These are phyloP conservation scores for Procambarus clarkii DNA, from an alignment of 1,140 invertebrate species.

Conservation along the genomic window DNA sequence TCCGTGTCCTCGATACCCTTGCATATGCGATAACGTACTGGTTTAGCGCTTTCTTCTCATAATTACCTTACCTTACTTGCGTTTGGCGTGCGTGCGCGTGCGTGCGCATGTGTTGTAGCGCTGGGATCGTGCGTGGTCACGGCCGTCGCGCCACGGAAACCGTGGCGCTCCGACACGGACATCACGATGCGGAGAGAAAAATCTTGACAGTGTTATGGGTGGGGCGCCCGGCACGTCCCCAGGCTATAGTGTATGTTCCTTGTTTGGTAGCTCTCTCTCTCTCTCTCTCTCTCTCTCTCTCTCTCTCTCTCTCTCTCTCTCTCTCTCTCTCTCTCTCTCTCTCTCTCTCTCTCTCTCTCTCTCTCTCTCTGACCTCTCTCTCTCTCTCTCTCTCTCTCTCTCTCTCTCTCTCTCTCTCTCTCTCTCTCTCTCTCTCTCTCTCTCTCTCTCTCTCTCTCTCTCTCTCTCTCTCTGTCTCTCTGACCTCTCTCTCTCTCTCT, in stretches of 20 bases:
- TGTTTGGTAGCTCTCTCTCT: not conserved
- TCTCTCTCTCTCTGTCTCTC: too few relatives aligned
- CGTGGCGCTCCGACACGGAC: not conserved
- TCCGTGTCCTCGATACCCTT: too few relatives aligned
- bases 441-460: slow-evolving; percentile 4
- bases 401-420: slow-evolving; percentile 14
- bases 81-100: too few relatives aligned
- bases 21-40: too few relatives aligned
- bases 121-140: too few relatives aligned
- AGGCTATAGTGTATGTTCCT: not conserved
- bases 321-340: not conserved
- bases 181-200: not conserved
- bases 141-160: too few relatives aligned
- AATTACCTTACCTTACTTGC: too few relatives aligned
- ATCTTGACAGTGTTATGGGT: not conserved
- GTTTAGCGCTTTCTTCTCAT: too few relatives aligned
- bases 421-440: not conserved
- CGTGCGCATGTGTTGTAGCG: too few relatives aligned
- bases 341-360: too few relatives aligned
- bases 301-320: slow-evolving; percentile 10
- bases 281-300: slow-evolving; percentile 8
- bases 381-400: slow-evolving; percentile 18
- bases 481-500: too few relatives aligned
- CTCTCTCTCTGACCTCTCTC: not conserved
- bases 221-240: not conserved